phyloP scores from a whole-genome alignment of 2,797 vertebrate genomes.

The Schizothorax lantsangensis region DNA sequence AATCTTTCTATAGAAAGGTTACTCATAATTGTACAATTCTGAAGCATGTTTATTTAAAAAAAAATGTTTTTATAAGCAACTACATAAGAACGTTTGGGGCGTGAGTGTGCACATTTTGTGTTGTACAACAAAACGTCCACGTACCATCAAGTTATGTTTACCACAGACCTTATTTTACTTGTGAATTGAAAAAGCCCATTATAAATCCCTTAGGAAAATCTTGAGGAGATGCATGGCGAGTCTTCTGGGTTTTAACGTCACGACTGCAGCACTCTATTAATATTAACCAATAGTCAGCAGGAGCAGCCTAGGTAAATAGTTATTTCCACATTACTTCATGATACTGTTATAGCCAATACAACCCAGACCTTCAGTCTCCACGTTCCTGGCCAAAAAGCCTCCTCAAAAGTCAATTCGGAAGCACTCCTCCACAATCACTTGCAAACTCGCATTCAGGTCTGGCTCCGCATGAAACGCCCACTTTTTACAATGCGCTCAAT shows the following conservation, averaged over 20 bases:
- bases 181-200: not conserved
- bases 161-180: not conserved
- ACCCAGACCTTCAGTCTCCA: not conserved
- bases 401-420: constrained; percentile 19
- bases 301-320: not conserved
- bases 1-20: not conserved
- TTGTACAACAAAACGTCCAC: not conserved
- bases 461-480: constrained; percentile 25
- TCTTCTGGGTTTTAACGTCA: not conserved
- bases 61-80: not conserved
- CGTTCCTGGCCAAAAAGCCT: not conserved
- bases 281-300: too few species aligned
- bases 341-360: not conserved
- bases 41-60: not conserved
- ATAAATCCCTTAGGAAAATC: not conserved
- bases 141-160: not conserved
- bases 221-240: not conserved
- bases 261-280: not conserved
- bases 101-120: not conserved
- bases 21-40: not conserved
- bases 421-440: constrained; percentile 39
- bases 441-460: constrained; percentile 13
- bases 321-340: not conserved
- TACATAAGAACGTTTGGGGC: not conserved
- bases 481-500: constrained; percentile 26